Percentiles rank a stretch among this genome's conserved stretches.
Conservation (phyloP, 2,113 vertebrate species). For the Artemisiospiza belli region DNA sequence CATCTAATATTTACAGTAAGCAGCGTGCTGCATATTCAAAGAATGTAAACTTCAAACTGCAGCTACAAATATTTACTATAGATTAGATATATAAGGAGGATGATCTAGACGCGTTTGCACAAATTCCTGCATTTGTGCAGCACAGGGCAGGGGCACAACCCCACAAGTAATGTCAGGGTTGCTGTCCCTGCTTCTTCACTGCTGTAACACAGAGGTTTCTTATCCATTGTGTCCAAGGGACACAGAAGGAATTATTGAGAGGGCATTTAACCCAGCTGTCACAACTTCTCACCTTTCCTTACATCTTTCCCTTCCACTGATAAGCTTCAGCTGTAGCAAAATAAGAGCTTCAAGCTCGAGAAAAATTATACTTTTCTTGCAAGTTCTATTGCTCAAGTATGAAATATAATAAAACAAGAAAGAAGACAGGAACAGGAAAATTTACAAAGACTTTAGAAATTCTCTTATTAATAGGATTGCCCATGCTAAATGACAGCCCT, state of each 20-base stretch:
- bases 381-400: neutral
- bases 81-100: neutral
- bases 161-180: neutral
- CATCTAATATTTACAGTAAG: neutral
- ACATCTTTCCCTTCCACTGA: neutral
- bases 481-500: neutral
- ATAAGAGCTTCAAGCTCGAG: neutral
- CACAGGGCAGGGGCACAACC: neutral
- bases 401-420: neutral
- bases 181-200: neutral
- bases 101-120: neutral
- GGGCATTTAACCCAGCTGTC: neutral
- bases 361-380: neutral
- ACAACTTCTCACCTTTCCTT: neutral
- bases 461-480: neutral
- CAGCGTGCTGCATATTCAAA: neutral
- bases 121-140: accelerated
- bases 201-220: neutral
- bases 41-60: neutral
- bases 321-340: neutral
- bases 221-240: neutral
- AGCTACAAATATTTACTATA: neutral
- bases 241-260: neutral
- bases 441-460: neutral
- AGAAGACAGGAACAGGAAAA: slow-evolving; percentile 2